Evolutionary conservation across 2,797 vertebrate species (phyloP).

Genomic region (Esox lucius): DNA sequence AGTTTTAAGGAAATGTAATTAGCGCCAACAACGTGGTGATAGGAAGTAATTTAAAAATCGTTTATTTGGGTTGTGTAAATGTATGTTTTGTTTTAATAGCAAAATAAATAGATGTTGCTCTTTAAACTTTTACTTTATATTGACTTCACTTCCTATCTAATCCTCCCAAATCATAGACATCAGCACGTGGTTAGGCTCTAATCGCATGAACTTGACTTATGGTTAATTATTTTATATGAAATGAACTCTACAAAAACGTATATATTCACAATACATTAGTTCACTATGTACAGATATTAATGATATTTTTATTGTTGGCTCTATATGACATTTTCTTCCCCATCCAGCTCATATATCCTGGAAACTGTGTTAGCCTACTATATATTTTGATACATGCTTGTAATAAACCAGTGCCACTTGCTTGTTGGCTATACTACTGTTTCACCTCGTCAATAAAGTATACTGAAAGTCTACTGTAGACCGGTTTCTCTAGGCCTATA

Average conservation of each 20-base stretch:
- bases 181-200: conserved; percentile 47
- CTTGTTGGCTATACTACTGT: background rate
- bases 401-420: background rate
- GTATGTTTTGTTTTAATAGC: background rate
- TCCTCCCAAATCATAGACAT: conserved; percentile 7
- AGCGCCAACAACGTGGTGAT: conserved; percentile 2
- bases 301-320: background rate
- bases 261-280: background rate
- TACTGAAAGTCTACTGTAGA: background rate
- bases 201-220: conserved; percentile 34
- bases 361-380: background rate
- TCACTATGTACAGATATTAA: background rate
- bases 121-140: background rate
- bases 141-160: background rate
- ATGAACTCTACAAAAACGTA: background rate
- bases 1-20: conserved; percentile 59
- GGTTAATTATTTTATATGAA: background rate
- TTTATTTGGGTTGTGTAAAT: background rate
- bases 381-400: background rate
- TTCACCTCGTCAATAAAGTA: background rate
- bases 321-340: background rate
- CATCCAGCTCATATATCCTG: background rate
- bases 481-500: background rate
- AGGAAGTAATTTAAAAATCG: no score
- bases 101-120: background rate